Conservation (phyloP, 2,888 invertebrate genomes). For the Podotricha telesiphe region DNA sequence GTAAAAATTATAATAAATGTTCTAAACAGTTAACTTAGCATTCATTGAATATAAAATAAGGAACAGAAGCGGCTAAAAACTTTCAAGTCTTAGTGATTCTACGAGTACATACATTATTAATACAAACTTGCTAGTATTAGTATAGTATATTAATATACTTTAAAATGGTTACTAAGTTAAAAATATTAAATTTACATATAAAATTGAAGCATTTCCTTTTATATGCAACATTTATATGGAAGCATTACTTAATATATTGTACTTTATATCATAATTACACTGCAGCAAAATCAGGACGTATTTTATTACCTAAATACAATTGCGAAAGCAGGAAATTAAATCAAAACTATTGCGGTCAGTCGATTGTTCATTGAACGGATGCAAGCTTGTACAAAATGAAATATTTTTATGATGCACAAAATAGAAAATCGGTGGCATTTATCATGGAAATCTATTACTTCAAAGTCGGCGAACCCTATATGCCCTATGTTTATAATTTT, state of each 20-base stretch:
- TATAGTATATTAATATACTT: neutral
- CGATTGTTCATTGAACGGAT: conserved; percentile 3
- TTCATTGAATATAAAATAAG: conserved; percentile 1
- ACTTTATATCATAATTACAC: neutral
- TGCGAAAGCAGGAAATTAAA: conserved; percentile 25
- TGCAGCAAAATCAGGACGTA: neutral
- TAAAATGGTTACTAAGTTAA: neutral
- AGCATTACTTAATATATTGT: neutral
- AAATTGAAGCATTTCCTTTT: too few relatives aligned
- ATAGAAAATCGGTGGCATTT: neutral
- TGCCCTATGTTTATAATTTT: too few relatives aligned
- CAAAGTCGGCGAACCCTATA: too few relatives aligned
- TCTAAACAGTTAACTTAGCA: neutral
- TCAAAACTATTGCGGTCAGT: conserved; percentile 22
- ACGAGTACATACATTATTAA: too few relatives aligned
- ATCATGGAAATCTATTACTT: too few relatives aligned
- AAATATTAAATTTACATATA: too few relatives aligned
- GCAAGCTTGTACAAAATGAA: neutral
- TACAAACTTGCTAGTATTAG: too few relatives aligned
- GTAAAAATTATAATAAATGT: neutral
- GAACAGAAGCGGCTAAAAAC: neutral
- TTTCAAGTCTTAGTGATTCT: neutral
- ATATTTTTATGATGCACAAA: neutral
- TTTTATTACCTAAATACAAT: conserved; percentile 11
- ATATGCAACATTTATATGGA: neutral